Evolutionary conservation across 1,140 invertebrate species (phyloP), one percentile per base, ranked within the genome.

Genomic region (Dreissena polymorpha): DNA sequence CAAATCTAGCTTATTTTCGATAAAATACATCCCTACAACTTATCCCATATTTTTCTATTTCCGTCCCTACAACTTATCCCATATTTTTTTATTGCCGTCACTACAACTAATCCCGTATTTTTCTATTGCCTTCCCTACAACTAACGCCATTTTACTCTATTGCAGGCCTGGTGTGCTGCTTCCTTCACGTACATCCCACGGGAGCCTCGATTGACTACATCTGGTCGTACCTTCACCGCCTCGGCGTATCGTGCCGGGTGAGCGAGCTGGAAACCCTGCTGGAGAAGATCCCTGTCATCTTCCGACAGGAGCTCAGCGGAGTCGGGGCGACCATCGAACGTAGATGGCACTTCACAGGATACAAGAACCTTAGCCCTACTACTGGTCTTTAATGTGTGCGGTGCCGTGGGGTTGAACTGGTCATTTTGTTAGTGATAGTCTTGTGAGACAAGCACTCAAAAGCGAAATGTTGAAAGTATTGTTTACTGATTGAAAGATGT

Each of bases 101-200:
- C 39, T 39, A 39, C 39, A 39, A 39, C 39, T 39, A 16, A 29
- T 21, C 65, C 49, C n/a, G 2, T 81, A 0, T 77, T 81, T n/a
- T n/a, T n/a, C n/a, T 39, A 39, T 39, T 2, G 2, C 39, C 39
- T 5, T 39, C 39, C 39, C 39, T 39, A 39, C 39, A 39, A 39
- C 39, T 39, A 16, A 29, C 13, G 51, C 49, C n/a, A n/a, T 81
- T 0, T 77, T 81, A 74, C 51, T 88, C 55, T 84, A 83, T 88
- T 86, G n/a, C 85, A 95, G 96, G 96, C 83, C 93, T 97, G 57
- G 95, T 97, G 68, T 95, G 96, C 21, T 96, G 96, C 55, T 97
- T 97, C 93, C 94, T 97, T 50, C 96, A 97, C 90, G 96, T 97
- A 64, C 97, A 98, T 94, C 97, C 97, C 0, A 96, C 96, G 90